Base-by-base conservation (phyloP, 2,888 invertebrate species). In the Agriotes lineatus region DNA sequence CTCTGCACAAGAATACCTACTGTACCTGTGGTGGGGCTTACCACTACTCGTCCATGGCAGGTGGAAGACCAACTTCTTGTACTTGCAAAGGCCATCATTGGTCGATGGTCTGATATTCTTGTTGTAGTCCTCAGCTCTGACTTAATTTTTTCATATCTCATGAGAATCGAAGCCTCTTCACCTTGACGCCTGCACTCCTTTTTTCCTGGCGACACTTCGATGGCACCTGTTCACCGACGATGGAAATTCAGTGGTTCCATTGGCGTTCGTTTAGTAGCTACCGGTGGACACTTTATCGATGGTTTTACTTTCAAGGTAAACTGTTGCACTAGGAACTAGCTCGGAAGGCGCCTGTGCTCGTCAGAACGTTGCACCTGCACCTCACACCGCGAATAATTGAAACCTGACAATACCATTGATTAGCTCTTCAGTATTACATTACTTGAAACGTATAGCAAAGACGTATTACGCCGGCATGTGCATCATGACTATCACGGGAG, bases 1-100 rank as follows among this genome's bases (percentile, higher is more conserved):
- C 74, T 75, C 64, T 56, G 69, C 73, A 70, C 67, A 68, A 71
- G 69, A 69, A 66, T 61, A 69, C 54, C 76, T 77, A 76, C 78
- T 77, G 76, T 77, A 77, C 79, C 76, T 72, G 76, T 79, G 80
- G 80, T 80, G 82, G 82, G 82, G 82, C 73, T 66, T 80, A 80
- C 81, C 81, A 79, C 81, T 80, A 78, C 80, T 76, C 74, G 76
- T 68, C 73, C 74, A 72, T 76, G 77, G 81, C 81, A 81, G 82
- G 82, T 82, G 82, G 81, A 82, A 81, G 61, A 69, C 65, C 63
- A 68, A 62, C 58, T 68, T 61, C 63, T 69, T 69, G 57, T 69
- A 79, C 76, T 77, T 71, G 77, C 77, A 68, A 74, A 76, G 74
- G 70, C 74, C 74, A 79, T 76, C 78, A 78, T 79, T 77, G 79